Evolutionary conservation across 1,140 invertebrate genomes (phyloP).

Genomic region (Euwallacea fornicatus): DNA sequence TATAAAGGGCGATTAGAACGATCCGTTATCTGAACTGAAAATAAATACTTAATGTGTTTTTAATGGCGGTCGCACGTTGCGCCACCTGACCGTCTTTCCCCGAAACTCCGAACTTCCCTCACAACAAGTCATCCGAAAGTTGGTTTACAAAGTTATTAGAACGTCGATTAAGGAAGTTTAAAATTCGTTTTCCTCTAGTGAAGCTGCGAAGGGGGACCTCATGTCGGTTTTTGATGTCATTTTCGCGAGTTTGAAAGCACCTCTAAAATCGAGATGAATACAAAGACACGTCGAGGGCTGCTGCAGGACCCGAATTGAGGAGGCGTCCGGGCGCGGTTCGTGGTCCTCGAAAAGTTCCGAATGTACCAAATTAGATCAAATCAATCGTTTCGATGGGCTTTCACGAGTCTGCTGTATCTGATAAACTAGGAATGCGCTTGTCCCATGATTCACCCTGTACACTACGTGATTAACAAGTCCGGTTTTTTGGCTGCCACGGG

Average conservation of each 20-base stretch:
- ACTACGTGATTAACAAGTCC: constrained; percentile 34
- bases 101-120: not conserved
- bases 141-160: not conserved
- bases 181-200: not conserved
- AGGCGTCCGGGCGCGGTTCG: too few relatives aligned
- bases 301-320: too few relatives aligned
- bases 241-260: too few relatives aligned
- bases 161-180: not conserved
- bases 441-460: constrained; percentile 24
- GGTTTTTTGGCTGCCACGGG: constrained; percentile 35
- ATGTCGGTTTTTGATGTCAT: too few relatives aligned
- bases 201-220: too few relatives aligned
- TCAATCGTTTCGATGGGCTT: too few relatives aligned
- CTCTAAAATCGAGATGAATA: too few relatives aligned
- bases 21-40: constrained; percentile 8
- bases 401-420: too few relatives aligned
- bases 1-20: not conserved
- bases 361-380: too few relatives aligned
- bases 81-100: constrained; percentile 20
- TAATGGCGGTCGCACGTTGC: constrained; percentile 27
- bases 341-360: too few relatives aligned
- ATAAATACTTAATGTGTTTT: constrained; percentile 33
- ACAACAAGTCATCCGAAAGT: not conserved
- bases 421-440: too few relatives aligned
- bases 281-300: too few relatives aligned